Evolutionary conservation across 2,888 invertebrate species (phyloP), one percentile per base, ranked within the genome.

Genomic region (Mesochorus sp.): DNA sequence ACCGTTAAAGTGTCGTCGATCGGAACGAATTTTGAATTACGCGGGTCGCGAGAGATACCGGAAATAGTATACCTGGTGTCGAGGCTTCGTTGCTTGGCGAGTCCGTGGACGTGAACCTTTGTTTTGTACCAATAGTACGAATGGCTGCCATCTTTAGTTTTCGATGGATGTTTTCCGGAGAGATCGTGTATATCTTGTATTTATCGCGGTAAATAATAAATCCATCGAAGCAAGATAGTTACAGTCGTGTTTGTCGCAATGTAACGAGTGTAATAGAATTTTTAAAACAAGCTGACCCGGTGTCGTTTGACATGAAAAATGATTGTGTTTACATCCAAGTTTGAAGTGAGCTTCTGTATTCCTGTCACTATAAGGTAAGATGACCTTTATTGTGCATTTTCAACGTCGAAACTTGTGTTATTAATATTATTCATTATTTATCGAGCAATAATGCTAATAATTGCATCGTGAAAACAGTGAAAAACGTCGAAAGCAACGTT

Each of bases 71-170:
- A 28, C 87, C n/a, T 87, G 89, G 89, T 84, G 86, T 87, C 83
- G 90, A 91, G 91, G 88, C 89, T 90, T 83, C 83, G 83, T 85
- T 83, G 86, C 86, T 85, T 66, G 81, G 82, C 84, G 86, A 88
- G 88, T 91, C 90, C 89, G 90, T 90, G 90, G 89, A 90, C 87
- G 91, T 91, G 90, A 87, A 89, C 91, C 91, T 95, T 95, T 95
- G 95, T 95, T 95, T 95, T 95, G 94, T 93, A 94, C 71, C 94
- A 94, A n/a, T n/a, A n/a, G 94, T 94, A 94, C 67, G 93, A 95
- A 95, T 95, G 95, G 95, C 95, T 95, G 95, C 95, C 95, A 95
- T 95, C 94, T 95, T 95, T 95, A 94, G 94, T 93, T 95, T 88
- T 94, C 94, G 94, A 94, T 94, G 94, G 94, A 94, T 95, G 94